Conservation (phyloP, 2,888 invertebrate genomes). For the Cylindroiulus punctatus region DNA sequence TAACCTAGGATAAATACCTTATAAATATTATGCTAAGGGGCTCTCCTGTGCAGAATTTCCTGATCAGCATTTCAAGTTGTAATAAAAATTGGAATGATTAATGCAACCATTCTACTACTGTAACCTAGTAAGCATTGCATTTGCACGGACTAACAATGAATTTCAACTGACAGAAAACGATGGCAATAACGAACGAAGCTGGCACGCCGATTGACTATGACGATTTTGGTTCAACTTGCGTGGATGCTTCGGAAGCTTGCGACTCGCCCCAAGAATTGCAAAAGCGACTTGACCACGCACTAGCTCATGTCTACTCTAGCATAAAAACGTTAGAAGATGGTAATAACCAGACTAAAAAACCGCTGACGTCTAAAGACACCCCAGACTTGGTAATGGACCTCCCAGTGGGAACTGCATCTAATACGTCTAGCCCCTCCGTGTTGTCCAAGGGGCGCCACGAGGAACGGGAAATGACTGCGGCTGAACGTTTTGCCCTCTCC, state of each 20-base stretch:
- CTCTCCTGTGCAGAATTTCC: too few species aligned
- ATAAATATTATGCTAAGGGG: too few species aligned
- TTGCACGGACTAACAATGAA: background rate
- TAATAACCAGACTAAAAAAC: slow-evolving; percentile 54
- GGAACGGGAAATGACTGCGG: slow-evolving; percentile 73
- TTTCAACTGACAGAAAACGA: background rate
- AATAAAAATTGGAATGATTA: too few species aligned
- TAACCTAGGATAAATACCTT: background rate
- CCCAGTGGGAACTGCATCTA: slow-evolving; percentile 67
- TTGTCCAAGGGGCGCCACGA: slow-evolving; percentile 63
- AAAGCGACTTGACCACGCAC: slow-evolving; percentile 65
- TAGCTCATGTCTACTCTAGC: slow-evolving; percentile 66
- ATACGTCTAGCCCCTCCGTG: slow-evolving; percentile 63
- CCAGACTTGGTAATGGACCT: slow-evolving; percentile 87
- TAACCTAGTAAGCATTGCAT: background rate
- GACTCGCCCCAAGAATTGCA: slow-evolving; percentile 54
- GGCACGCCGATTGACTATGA: background rate
- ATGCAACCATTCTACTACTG: background rate
- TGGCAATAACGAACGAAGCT: background rate
- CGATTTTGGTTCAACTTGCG: slow-evolving; percentile 43
- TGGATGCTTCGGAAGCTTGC: background rate
- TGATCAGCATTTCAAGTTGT: background rate
- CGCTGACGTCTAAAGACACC: slow-evolving; percentile 68
- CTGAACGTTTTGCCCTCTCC: slow-evolving; percentile 81
- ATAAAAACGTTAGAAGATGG: slow-evolving; percentile 63